phyloP scores from a whole-genome alignment of 2,797 vertebrate species.

The Prionace glauca region DNA sequence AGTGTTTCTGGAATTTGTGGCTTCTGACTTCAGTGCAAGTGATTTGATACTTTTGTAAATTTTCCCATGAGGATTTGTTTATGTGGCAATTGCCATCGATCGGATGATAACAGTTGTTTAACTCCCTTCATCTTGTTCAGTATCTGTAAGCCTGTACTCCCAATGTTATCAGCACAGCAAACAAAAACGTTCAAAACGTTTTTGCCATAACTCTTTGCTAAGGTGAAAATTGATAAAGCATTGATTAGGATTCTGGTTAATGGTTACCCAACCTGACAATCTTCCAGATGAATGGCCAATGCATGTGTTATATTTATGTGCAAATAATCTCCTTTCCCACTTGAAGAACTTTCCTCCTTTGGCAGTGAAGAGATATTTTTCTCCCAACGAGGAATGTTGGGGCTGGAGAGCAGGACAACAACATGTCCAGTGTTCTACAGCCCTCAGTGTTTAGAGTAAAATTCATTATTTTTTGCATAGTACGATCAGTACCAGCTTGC shows the following conservation, averaged over 20 bases:
- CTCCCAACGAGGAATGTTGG: background rate
- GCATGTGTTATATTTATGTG: no score
- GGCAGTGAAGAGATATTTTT: background rate
- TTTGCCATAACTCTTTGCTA: background rate
- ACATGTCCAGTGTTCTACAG: background rate
- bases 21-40: no score
- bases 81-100: no score
- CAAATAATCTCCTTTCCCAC: background rate
- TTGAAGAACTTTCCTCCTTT: background rate
- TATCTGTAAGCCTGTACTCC: background rate
- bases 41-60: no score
- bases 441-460: background rate
- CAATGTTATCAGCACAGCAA: background rate
- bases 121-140: background rate
- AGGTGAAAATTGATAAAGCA: background rate
- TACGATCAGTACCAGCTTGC: background rate
- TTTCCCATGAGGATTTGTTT: no score
- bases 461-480: background rate
- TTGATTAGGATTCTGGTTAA: background rate
- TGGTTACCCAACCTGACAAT: background rate
- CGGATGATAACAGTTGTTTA: background rate
- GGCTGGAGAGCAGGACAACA: background rate
- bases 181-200: background rate
- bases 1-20: no score
- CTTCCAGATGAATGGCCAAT: background rate